phyloP scores from a whole-genome alignment of 2,888 invertebrate species.

The Megamerina dolium region DNA sequence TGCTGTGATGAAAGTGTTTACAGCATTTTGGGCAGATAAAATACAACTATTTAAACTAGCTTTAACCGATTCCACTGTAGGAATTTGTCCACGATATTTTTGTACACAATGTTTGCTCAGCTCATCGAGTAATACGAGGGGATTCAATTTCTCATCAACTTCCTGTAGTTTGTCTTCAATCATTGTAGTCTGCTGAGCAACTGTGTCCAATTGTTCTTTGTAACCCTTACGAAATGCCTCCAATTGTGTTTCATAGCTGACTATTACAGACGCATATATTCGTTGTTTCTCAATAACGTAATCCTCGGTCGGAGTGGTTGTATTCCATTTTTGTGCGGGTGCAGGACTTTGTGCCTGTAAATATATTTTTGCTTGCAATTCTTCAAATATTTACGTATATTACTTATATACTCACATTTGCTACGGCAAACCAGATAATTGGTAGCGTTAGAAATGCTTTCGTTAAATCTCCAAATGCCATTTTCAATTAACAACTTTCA shows the following conservation, averaged over 20 bases:
- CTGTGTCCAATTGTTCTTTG: slow-evolving; percentile 4
- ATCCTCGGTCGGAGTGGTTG: slow-evolving; percentile 12
- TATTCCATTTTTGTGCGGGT: background rate
- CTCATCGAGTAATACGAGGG: slow-evolving; percentile 16
- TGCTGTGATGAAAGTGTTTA: background rate
- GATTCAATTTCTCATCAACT: slow-evolving; percentile 15
- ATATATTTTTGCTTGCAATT: too few relatives aligned
- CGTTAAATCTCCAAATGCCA: too few relatives aligned
- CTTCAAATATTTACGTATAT: too few relatives aligned
- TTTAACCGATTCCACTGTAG: slow-evolving; percentile 10
- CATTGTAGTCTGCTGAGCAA: slow-evolving; percentile 11
- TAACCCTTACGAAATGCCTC: slow-evolving; percentile 7
- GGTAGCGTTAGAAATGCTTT: too few relatives aligned
- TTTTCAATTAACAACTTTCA: too few relatives aligned
- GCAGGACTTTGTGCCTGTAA: background rate
- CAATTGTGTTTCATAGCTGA: slow-evolving; percentile 12
- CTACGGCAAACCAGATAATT: too few relatives aligned
- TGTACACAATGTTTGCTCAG: slow-evolving; percentile 19
- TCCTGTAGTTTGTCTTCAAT: slow-evolving; percentile 9
- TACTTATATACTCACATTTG: too few relatives aligned
- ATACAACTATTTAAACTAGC: slow-evolving; percentile 12
- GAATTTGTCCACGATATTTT: slow-evolving; percentile 17
- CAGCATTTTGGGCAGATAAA: slow-evolving; percentile 7
- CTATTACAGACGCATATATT: slow-evolving; percentile 17
- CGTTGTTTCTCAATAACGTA: slow-evolving; percentile 18